Evolutionary conservation across 2,797 vertebrate genomes (phyloP).

Genomic region (Semaprochilodus insignis): DNA sequence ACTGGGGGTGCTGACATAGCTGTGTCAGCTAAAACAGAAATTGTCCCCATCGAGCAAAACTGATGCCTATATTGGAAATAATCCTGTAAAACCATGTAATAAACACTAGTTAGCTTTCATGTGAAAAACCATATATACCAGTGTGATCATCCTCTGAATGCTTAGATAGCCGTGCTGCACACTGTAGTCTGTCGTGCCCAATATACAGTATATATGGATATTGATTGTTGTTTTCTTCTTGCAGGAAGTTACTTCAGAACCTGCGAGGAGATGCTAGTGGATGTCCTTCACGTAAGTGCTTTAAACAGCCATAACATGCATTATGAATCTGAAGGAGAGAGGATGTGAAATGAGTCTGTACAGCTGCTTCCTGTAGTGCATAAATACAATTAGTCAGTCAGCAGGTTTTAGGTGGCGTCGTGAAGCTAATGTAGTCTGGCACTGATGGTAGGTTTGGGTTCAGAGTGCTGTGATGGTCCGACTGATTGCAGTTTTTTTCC

Average conservation of each 20-base stretch:
- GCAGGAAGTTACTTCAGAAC: slow-evolving; percentile 87
- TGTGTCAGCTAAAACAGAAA: no score
- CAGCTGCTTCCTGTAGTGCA: not conserved
- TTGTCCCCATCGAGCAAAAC: no score
- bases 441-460: not conserved
- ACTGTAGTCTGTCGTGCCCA: no score
- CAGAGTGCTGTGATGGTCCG: not conserved
- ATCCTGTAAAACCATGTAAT: no score
- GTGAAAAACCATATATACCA: no score
- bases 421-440: not conserved
- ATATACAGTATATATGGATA: no score
- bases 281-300: slow-evolving; percentile 81
- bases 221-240: slow-evolving; percentile 53
- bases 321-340: not conserved
- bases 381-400: not conserved
- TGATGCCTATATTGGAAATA: no score
- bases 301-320: not conserved
- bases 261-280: slow-evolving; percentile 85
- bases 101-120: no score
- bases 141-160: no score
- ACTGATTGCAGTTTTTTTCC: not conserved
- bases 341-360: not conserved
- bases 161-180: not conserved
- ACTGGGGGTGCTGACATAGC: no score
- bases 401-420: not conserved